These are phyloP conservation scores for Hirtodrosophila cameraria DNA, from an alignment of 2,888 invertebrate genomes.

Conservation along the genomic window DNA sequence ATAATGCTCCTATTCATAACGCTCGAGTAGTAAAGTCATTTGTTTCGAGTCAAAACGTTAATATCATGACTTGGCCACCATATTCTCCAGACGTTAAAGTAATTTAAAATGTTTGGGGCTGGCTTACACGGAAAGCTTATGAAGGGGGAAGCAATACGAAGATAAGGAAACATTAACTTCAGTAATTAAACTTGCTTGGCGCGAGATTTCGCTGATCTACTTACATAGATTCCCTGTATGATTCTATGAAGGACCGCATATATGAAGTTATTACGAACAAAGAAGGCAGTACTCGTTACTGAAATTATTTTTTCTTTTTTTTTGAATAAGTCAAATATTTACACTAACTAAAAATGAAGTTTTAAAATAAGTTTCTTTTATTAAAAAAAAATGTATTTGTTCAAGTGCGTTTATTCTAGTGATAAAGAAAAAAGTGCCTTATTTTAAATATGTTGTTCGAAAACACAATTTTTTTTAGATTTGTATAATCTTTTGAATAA, in stretches of 20 bases:
- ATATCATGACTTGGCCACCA: constrained; percentile 23
- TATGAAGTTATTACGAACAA: constrained; percentile 18
- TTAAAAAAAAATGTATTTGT: constrained; percentile 1
- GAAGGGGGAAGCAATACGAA: constrained; percentile 27
- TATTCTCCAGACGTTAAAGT: constrained; percentile 30
- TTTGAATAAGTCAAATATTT: not conserved
- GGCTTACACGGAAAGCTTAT: constrained; percentile 15
- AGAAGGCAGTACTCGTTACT: constrained; percentile 11
- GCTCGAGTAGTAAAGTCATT: constrained; percentile 25
- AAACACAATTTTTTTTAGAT: constrained; percentile 6
- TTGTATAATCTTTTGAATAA: constrained; percentile 4
- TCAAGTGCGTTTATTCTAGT: constrained; percentile 18
- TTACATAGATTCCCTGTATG: constrained; percentile 19
- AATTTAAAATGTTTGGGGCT: constrained; percentile 33
- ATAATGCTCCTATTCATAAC: constrained; percentile 11
- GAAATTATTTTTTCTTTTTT: constrained; percentile 3
- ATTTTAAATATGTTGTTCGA: constrained; percentile 6
- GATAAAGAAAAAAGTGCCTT: constrained; percentile 9
- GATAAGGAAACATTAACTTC: constrained; percentile 17
- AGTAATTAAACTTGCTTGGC: constrained; percentile 14
- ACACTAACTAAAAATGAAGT: not conserved
- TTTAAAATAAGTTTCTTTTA: too few relatives aligned
- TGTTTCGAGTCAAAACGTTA: constrained; percentile 19
- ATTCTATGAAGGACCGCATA: constrained; percentile 18
- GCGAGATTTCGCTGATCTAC: constrained; percentile 15